Conservation (phyloP, 2,113 vertebrate genomes). For the Coptodon bakossiorum region DNA sequence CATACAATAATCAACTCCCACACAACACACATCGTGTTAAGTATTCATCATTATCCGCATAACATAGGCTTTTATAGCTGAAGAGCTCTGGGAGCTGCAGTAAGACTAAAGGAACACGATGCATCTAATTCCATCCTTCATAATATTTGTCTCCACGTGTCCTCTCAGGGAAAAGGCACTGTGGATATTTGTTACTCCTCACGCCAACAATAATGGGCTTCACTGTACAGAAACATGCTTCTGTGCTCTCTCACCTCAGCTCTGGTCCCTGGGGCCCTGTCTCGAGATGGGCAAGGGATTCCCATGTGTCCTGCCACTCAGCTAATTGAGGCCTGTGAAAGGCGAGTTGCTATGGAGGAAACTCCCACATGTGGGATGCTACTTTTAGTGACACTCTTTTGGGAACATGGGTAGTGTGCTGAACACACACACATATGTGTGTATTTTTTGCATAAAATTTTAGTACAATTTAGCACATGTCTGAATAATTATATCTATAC, state of each 20-base stretch:
- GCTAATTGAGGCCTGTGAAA: slow-evolving; percentile 58
- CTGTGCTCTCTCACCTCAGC: not conserved
- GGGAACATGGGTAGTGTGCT: not conserved
- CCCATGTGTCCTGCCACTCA: slow-evolving; percentile 35
- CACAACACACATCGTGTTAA: not conserved
- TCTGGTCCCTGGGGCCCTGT: slow-evolving; percentile 6
- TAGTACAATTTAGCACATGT: not conserved
- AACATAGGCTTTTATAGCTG: not conserved
- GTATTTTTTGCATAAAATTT: not conserved
- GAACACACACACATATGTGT: not conserved
- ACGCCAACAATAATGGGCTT: slow-evolving; percentile 13
- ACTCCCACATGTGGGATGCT: slow-evolving; percentile 38
- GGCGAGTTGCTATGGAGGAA: slow-evolving; percentile 58
- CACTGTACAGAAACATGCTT: not conserved
- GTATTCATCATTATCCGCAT: not conserved
- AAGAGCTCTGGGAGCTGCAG: not conserved
- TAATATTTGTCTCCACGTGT: slow-evolving; percentile 57
- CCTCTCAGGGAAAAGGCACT: slow-evolving; percentile 40
- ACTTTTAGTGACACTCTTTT: slow-evolving; percentile 51
- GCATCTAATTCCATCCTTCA: slow-evolving; percentile 43
- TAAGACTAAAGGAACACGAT: not conserved
- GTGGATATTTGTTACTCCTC: slow-evolving; percentile 43
- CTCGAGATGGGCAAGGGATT: slow-evolving; percentile 23
- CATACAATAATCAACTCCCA: not conserved
- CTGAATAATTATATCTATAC: not conserved